Conservation (phyloP, 2,113 vertebrate genomes). For the Chunga burmeisteri region DNA sequence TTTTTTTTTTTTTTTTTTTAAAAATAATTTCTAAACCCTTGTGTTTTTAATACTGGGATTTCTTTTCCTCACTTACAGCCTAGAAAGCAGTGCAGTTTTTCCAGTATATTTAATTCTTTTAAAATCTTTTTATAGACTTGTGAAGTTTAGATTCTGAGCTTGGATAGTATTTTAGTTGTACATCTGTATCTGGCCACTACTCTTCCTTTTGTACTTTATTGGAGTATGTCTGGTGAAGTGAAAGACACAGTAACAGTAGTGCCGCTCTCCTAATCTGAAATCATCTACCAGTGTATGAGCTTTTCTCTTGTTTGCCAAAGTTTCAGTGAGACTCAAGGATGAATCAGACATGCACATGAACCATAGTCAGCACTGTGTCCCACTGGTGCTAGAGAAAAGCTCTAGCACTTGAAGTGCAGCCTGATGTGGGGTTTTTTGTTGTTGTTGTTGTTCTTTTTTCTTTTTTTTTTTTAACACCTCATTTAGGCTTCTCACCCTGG, state of each 20-base stretch:
- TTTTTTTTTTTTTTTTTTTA: not conserved
- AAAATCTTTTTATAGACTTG: not conserved
- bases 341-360: not conserved
- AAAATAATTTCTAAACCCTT: not conserved
- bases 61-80: not conserved
- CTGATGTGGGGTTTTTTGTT: fast-evolving
- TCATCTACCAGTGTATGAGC: not conserved
- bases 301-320: not conserved
- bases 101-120: not conserved
- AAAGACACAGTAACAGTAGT: not conserved
- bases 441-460: not conserved
- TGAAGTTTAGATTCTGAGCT: not conserved
- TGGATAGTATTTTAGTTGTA: not conserved
- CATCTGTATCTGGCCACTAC: not conserved
- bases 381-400: not conserved
- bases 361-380: not conserved
- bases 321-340: not conserved
- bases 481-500: not conserved
- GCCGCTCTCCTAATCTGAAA: not conserved
- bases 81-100: not conserved
- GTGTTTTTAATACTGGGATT: not conserved
- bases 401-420: not conserved
- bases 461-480: not conserved
- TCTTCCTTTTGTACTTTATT: not conserved
- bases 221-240: not conserved